A percentile compares a stretch with the other conserved stretches of the same genome.
Conservation (phyloP, 2,888 invertebrate genomes). For the Dryobota labecula region DNA sequence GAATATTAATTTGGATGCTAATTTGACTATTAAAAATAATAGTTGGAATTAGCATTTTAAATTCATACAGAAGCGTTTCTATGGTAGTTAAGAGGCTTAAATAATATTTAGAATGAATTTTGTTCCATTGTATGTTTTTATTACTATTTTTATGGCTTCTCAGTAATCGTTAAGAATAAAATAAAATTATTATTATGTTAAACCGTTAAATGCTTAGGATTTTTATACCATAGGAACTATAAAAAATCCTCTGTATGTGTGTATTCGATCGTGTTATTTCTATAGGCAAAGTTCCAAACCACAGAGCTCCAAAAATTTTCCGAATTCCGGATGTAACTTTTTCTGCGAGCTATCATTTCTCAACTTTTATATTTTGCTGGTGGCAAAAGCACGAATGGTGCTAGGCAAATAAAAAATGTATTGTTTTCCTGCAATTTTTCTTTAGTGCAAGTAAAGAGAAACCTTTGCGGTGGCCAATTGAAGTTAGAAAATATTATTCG, state of each 20-base stretch:
- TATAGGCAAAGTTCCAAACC: conserved; percentile 10
- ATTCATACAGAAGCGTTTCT: conserved; percentile 16
- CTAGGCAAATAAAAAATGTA: too few species aligned
- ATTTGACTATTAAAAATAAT: conserved; percentile 35
- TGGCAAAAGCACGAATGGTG: too few species aligned
- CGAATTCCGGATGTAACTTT: conserved; percentile 14
- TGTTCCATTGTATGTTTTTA: conserved; percentile 22
- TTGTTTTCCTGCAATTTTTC: too few species aligned
- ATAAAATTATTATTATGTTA: conserved; percentile 27
- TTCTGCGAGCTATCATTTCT: not conserved
- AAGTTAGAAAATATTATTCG: too few species aligned
- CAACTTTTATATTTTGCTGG: too few species aligned
- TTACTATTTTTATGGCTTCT: conserved; percentile 31
- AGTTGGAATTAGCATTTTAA: conserved; percentile 43
- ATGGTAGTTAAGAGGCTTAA: not conserved
- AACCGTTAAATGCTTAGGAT: conserved; percentile 21
- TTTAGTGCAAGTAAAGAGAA: too few species aligned
- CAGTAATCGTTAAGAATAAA: conserved; percentile 24
- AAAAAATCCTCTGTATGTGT: not conserved
- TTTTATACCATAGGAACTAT: not conserved
- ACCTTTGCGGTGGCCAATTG: too few species aligned
- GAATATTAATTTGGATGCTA: conserved; percentile 31
- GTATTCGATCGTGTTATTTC: conserved; percentile 22
- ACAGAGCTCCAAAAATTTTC: conserved; percentile 24
- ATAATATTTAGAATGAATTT: conserved; percentile 29